These are phyloP conservation scores for Martes martes DNA, from an alignment of 2,113 vertebrate species.

Conservation along the genomic window DNA sequence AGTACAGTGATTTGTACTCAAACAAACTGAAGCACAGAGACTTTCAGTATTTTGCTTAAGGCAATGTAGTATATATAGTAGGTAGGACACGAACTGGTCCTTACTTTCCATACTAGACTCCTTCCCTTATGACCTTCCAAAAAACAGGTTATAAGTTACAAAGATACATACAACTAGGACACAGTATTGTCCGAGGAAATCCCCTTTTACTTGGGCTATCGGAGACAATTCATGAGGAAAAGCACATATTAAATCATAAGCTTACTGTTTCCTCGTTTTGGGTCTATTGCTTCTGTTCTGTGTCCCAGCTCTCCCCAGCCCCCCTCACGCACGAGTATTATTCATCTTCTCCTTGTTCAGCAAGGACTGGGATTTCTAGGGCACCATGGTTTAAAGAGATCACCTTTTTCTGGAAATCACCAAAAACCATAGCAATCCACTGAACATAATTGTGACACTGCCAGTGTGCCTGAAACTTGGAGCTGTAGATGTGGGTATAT, in stretches of 20 bases:
- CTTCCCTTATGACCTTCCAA: not conserved
- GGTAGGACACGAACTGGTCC: not conserved
- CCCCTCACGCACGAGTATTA: not conserved
- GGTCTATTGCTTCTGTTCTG: accelerated
- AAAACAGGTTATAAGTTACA: not conserved
- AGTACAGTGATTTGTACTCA: not conserved
- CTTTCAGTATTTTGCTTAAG: not conserved
- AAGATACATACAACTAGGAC: not conserved
- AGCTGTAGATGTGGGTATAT: not conserved
- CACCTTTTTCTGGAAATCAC: not conserved
- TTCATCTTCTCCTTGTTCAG: not conserved
- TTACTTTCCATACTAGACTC: not conserved
- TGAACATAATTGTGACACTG: not conserved
- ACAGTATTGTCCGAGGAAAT: not conserved
- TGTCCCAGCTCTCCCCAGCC: not conserved
- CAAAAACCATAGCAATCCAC: not conserved
- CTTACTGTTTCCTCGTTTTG: accelerated
- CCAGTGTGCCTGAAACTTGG: not conserved
- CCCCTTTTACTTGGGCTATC: not conserved
- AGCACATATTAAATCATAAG: not conserved
- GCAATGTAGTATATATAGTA: not conserved
- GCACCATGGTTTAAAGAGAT: not conserved
- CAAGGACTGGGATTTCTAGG: not conserved
- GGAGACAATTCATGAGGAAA: not conserved
- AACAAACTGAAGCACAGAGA: not conserved